Base-by-base conservation (phyloP, 2,797 vertebrate species). In the Discoglossus pictus region DNA sequence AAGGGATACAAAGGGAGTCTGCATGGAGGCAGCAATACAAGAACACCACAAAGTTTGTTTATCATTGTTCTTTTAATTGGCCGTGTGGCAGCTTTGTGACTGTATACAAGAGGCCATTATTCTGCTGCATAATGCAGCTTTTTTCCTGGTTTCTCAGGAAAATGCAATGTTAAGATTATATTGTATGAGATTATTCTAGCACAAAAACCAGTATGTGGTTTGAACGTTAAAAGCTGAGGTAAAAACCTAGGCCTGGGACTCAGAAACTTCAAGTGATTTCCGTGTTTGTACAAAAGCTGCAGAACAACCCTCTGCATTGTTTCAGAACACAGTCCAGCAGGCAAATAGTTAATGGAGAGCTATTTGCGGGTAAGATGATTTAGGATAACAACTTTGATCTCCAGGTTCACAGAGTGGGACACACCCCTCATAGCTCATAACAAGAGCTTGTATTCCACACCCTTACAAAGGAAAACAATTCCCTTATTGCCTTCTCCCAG, bases 381-480 rank as follows among this genome's bases (percentile, higher is more conserved):
- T 70, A 62, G 52, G 17, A 25, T 23, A 40, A 48, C 35, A 56
- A 42, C 59, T 70, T 70, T 70, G 67, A 70, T 70, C 59, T 69
- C 24, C 39, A 62, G 34, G 50, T 70, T 70, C 51, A 62, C 59
- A 62, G 67, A 56, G 25, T 62, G 59, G 43, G 25, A 56, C 59
- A 62, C 59, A 63, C 67, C 67, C 17, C 59, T 62, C 42, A 42
- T 36, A 70, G 67, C 59, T 63, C 18, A 48, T 70, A 70, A 63
- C 67, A 55, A 62, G 31, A 39, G 51, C 54, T 50, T 56, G 31
- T 31, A 62, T 62, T 34, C 21, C 59, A 40, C 50, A 54, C 59
- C 67, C 23, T 70, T 48, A 16, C 17, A 62, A 6, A 53, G 35
- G 51, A 42, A 61, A 61, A 55, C 67, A 70, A 63, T 56, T 38